These are phyloP conservation scores for Sinohyriopsis cumingii DNA, from an alignment of 2,888 invertebrate species.

Conservation along the genomic window DNA sequence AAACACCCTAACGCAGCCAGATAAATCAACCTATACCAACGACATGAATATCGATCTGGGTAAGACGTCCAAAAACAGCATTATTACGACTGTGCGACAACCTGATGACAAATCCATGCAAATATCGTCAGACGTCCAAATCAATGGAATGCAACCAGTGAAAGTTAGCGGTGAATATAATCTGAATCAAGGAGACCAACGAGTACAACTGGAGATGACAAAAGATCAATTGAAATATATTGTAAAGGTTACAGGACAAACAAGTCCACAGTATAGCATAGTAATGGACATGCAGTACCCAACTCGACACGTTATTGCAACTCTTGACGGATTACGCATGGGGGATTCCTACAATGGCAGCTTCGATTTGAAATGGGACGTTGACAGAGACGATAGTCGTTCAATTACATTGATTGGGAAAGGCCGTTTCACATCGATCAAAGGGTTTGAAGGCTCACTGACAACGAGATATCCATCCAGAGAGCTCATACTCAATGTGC, in stretches of 20 bases:
- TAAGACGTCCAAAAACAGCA: conserved; percentile 26
- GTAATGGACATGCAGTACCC: conserved; percentile 39
- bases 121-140: conserved; percentile 38
- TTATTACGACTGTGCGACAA: conserved; percentile 35
- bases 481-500: conserved; percentile 31
- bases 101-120: conserved; percentile 23
- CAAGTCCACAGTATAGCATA: conserved; percentile 23
- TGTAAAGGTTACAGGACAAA: conserved; percentile 25
- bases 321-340: conserved; percentile 30
- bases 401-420: conserved; percentile 28
- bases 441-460: conserved; percentile 34
- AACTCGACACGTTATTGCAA: conserved; percentile 38
- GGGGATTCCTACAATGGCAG: conserved; percentile 28
- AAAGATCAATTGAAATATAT: conserved; percentile 35
- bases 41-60: conserved; percentile 35
- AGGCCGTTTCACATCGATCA: conserved; percentile 17
- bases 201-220: conserved; percentile 21
- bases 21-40: conserved; percentile 38
- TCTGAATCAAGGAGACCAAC: conserved; percentile 36
- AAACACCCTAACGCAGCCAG: conserved; percentile 39
- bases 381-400: conserved; percentile 39
- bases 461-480: conserved; percentile 32
- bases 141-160: conserved; percentile 33
- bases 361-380: conserved; percentile 51
- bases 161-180: conserved; percentile 33